Percentiles rank a stretch among this genome's conserved stretches.
These are phyloP conservation scores for Platygyra sinensis DNA, from an alignment of 64 coral and sea anemone genomes.

Conservation along the genomic window DNA sequence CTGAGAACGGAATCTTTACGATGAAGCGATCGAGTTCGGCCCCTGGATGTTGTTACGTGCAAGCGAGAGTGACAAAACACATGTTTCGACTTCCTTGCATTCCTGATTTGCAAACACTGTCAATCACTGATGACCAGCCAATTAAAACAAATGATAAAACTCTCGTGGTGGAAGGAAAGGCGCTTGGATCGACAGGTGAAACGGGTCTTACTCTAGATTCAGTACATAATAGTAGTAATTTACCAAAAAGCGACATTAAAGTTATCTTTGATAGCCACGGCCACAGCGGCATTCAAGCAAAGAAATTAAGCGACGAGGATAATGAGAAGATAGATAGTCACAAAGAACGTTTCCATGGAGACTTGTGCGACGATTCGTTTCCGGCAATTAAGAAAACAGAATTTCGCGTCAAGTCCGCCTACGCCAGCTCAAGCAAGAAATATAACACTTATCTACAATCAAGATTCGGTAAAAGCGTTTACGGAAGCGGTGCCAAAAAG, in stretches of 20 bases:
- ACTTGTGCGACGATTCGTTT: not conserved
- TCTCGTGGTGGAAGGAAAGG: constrained; percentile 9
- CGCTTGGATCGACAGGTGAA: not conserved
- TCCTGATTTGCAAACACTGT: constrained; percentile 1
- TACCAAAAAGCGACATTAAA: not conserved
- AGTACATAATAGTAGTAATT: not conserved
- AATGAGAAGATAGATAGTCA: not conserved
- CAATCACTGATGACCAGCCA: not conserved
- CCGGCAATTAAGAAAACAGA: not conserved
- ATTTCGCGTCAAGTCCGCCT: not conserved
- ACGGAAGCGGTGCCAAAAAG: not conserved
- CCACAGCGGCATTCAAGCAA: not conserved
- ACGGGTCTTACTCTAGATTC: not conserved
- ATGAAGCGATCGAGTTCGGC: not conserved
- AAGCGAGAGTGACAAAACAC: not conserved
- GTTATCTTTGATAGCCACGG: not conserved
- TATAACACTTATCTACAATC: constrained; percentile 1
- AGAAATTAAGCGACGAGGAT: not conserved
- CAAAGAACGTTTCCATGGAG: not conserved
- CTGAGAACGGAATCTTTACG: not conserved
- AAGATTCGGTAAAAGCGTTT: constrained; percentile 29
- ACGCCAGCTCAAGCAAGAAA: not conserved
- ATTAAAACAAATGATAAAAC: not conserved
- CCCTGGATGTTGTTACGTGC: not conserved
- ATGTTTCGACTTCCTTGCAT: constrained; percentile 28